phyloP scores from a whole-genome alignment of 1,140 invertebrate genomes.

The Drosophila suzukii region DNA sequence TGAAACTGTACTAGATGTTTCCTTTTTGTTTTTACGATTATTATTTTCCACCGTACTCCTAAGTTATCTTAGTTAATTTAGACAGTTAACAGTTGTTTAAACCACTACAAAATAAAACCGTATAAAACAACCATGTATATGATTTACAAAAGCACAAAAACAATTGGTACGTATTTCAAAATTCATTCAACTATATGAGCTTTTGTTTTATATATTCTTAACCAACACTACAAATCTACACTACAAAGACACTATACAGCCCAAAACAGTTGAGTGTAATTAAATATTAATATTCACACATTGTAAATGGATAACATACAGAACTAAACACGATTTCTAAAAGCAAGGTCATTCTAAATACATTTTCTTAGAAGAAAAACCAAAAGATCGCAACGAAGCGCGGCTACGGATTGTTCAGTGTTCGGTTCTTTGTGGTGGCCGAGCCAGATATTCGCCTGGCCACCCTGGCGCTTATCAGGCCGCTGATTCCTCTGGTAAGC shows the following conservation, averaged over 20 bases:
- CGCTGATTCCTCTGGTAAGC: conserved; percentile 83
- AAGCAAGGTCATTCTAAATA: conserved; percentile 51
- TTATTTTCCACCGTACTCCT: conserved; percentile 46
- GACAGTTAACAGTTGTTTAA: conserved; percentile 22
- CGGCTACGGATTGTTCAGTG: conserved; percentile 76
- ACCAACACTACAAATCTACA: conserved; percentile 11
- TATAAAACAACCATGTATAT: conserved; percentile 45
- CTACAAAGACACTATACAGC: conserved; percentile 13
- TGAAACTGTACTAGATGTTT: conserved; percentile 3
- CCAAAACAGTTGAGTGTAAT: conserved; percentile 22
- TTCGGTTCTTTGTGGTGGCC: conserved; percentile 82
- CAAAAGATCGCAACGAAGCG: conserved; percentile 68
- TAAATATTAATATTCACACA: conserved; percentile 17
- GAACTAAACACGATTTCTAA: conserved; percentile 37
- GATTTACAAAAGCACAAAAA: conserved; percentile 72
- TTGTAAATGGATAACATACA: conserved; percentile 16
- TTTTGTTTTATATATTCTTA: conserved; percentile 58
- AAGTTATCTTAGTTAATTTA: conserved; percentile 17
- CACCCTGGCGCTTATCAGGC: conserved; percentile 79
- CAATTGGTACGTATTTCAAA: conserved; percentile 84
- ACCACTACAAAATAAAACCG: conserved; percentile 22
- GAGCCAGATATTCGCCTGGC: conserved; percentile 80
- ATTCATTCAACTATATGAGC: conserved; percentile 63
- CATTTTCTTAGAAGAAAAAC: conserved; percentile 77
- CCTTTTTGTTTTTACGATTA: background rate